These are phyloP conservation scores for Trachops cirrhosus DNA, from an alignment of 2,797 vertebrate species.

Conservation along the genomic window DNA sequence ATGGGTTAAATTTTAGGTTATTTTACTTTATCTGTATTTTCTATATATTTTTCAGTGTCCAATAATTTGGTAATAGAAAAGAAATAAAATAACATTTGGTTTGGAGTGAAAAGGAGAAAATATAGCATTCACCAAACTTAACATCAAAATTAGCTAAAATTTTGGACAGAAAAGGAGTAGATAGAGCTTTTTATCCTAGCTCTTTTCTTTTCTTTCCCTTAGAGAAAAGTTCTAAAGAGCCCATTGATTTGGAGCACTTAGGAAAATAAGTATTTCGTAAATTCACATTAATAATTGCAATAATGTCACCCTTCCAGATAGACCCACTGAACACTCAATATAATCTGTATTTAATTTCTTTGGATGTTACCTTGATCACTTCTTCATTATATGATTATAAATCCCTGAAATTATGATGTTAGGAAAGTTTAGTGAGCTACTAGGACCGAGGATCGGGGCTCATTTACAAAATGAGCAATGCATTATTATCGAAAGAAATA, in stretches of 20 bases:
- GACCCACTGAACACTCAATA: not conserved
- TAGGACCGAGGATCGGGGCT: not conserved
- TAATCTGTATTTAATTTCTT: not conserved
- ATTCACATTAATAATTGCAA: not conserved
- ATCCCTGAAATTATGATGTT: not conserved
- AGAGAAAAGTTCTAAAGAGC: not conserved
- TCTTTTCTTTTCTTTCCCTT: not conserved
- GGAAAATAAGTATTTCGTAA: not conserved
- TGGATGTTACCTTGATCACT: not conserved
- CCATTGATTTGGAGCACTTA: not conserved
- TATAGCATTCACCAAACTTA: not conserved
- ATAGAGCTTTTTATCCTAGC: not conserved
- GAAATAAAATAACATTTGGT: not conserved
- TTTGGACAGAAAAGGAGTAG: not conserved
- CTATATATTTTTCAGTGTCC: not conserved
- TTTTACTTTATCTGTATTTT: not conserved
- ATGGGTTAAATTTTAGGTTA: not conserved
- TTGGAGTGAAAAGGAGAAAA: not conserved
- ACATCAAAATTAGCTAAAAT: not conserved
- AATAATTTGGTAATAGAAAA: not conserved
- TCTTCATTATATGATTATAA: constrained; percentile 39
- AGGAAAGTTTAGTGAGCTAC: not conserved
- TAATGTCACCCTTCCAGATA: not conserved
- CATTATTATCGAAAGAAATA: not conserved
- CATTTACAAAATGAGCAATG: constrained; percentile 39